Conservation (phyloP, 2,888 invertebrate species). For the Tryphoninae sp. region DNA sequence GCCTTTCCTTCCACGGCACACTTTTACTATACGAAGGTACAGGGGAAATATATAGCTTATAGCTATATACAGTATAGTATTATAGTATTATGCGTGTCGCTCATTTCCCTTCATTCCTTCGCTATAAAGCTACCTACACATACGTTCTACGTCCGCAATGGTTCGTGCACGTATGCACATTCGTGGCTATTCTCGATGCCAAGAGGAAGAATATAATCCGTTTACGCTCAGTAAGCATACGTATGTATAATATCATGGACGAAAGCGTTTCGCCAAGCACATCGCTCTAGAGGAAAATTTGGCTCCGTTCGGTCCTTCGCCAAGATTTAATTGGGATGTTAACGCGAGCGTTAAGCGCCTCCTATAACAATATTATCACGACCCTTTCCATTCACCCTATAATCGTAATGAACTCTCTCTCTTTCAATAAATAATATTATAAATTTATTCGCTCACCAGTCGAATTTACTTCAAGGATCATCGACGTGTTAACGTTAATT, state of each 20-base stretch:
- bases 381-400: background rate
- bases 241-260: background rate
- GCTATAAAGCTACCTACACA: background rate
- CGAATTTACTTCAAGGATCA: background rate
- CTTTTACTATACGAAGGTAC: slow-evolving; percentile 33
- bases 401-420: background rate
- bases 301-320: slow-evolving; percentile 21
- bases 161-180: background rate
- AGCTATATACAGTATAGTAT: slow-evolving; percentile 26
- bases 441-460: background rate
- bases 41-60: slow-evolving; percentile 21
- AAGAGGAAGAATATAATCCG: slow-evolving; percentile 16
- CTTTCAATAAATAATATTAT: slow-evolving; percentile 5
- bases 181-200: background rate
- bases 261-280: background rate
- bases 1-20: slow-evolving; percentile 59
- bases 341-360: slow-evolving; percentile 43
- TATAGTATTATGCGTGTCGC: slow-evolving; percentile 34
- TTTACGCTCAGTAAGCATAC: background rate
- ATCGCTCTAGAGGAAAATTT: slow-evolving; percentile 26
- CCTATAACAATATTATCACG: slow-evolving; percentile 37
- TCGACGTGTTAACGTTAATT: background rate
- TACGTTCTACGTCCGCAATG: background rate
- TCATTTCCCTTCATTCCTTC: slow-evolving; percentile 34
- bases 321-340: slow-evolving; percentile 47